Evolutionary conservation across 2,888 invertebrate genomes (phyloP), one percentile per base, ranked within the genome.

Genomic region (Osedax frankpressi): DNA sequence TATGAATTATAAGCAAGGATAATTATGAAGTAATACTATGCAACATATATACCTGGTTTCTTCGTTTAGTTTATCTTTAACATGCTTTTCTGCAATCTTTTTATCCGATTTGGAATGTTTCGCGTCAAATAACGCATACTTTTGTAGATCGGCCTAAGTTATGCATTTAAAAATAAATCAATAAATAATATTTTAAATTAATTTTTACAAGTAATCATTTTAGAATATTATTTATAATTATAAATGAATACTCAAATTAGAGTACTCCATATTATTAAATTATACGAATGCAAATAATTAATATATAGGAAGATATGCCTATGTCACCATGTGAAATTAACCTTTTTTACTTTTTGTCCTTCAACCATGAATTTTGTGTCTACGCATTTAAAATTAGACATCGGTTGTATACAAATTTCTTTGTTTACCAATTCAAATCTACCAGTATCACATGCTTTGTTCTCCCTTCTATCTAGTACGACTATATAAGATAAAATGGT

Each of bases 401-500:
- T 75, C n/a, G 70, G 73, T 6, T 67, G 65, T 44, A 76, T 76
- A 70, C 76, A 76, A 68, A 77, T 77, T 44, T 44, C 44, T 44
- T 44, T 44, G 6, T 6, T 44, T 24, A 77, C 81, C 62, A 84
- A 76, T 76, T 85, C 85, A 80, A 84, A 85, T 44, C 79, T 76
- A 1, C 85, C 85, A 3, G 81, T 82, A 75, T 82, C 81, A 78
- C 81, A 81, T 75, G 79, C 81, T 74, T 79, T 79, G 77, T 84
- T 81, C 74, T 81, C 80, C 71, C 79, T 80, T 72, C 82, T 77
- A 76, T 85, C 85, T 30, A 85, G 76, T 2, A 83, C 82, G 72
- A 85, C 84, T 84, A 44, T 44, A 11, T 44, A 19, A 44, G 44
- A 11, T 44, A 19, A 44, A 44, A 19, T 44, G 44, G 6, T 6